Evolutionary conservation across 2,113 vertebrate genomes (phyloP), one percentile per base, ranked within the genome.

Genomic region (Cyanoliseus patagonus): DNA sequence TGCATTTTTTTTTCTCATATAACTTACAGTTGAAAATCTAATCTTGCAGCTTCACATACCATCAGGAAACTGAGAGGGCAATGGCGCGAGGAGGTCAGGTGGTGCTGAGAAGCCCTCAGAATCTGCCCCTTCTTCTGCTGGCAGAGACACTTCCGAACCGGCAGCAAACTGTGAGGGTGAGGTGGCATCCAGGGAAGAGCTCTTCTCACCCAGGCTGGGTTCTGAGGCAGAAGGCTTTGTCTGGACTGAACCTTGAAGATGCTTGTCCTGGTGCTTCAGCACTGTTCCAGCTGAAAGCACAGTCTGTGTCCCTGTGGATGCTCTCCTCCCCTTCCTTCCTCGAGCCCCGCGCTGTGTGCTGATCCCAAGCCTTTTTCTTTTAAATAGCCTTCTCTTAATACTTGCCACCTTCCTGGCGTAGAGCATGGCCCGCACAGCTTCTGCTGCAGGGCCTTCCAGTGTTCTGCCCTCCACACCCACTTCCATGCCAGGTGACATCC

Each of bases 301-400:
- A 3, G 97, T 98, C 92, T 98, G 98, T 4, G 98, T 98, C 17
- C 95, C 97, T 1, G 14, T 77, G n/a, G 91, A 96, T 0, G 83
- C 27, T 42, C 91, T 97, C 89, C 86, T 96, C 53, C 41, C 63
- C 80, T 80, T 98, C 92, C 96, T 94, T 51, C 94, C 96, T 30
- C 96, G 94, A 42, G 30, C 24, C 5, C 80, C 61, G 2, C 51
- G 95, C 7, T 70, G 25, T 1, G 76, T 16, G 28, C 94, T 19
- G 24, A 86, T 57, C 12, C 76, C 94, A 9, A 91, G 88, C 9
- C 93, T 89, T 61, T 92, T 96, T 25, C 95, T 92, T 4, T 96
- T 97, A 12, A 97, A 97, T 0, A 98, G 92, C 37, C 66, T 97
- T 72, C 95, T 97, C 88, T 98, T 98, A 66, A 98, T 95, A 42